Conservation (phyloP, 2,113 vertebrate species). For the Crocuta crocuta region DNA sequence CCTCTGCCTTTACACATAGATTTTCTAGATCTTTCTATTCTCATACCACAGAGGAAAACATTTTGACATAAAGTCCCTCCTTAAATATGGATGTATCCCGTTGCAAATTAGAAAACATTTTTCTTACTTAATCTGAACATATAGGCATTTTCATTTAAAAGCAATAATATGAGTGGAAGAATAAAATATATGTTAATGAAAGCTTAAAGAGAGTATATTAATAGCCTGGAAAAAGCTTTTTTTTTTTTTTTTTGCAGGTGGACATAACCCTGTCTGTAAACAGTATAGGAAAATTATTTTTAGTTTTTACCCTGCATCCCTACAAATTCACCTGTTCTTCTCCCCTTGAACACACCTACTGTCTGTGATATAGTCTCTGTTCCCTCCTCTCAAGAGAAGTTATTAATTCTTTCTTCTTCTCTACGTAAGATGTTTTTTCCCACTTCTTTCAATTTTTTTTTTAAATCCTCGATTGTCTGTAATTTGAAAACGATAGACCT, state of each 20-base stretch:
- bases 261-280: background rate
- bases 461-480: background rate
- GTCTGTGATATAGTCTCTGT: background rate
- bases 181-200: background rate
- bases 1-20: background rate
- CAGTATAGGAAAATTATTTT: background rate
- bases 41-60: background rate
- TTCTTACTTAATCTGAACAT: background rate
- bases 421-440: background rate
- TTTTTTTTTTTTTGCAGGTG: background rate
- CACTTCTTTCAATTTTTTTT: background rate
- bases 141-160: background rate
- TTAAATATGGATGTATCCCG: background rate
- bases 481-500: background rate
- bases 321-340: background rate
- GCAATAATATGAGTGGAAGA: slow-evolving; percentile 4
- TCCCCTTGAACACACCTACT: background rate
- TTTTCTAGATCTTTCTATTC: background rate
- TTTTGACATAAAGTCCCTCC: background rate
- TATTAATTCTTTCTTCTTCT: background rate
- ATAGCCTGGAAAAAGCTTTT: background rate
- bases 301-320: background rate
- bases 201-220: background rate
- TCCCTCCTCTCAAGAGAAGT: background rate
- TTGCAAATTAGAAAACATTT: slow-evolving; percentile 43